phyloP scores from a whole-genome alignment of 2,113 vertebrate species.

The Piprites chloris region DNA sequence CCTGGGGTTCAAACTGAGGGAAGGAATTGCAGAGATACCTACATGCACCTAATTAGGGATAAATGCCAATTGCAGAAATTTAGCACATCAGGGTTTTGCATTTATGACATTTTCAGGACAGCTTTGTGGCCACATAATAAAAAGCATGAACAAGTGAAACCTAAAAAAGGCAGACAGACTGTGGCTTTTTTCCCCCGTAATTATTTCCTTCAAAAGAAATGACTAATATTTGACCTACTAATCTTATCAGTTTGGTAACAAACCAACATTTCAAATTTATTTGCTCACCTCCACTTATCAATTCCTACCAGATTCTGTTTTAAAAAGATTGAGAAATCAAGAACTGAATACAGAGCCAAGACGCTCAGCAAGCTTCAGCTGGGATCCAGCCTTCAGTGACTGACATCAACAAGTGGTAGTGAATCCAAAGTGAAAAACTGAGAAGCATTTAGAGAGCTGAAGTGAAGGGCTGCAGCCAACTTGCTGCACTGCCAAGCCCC shows the following conservation, averaged over 20 bases:
- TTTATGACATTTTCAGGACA: not conserved
- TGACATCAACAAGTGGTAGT: not conserved
- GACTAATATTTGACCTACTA: not conserved
- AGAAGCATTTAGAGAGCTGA: not conserved
- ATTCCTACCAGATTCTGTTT: not conserved
- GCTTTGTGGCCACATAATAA: not conserved
- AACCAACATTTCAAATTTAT: not conserved
- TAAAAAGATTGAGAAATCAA: not conserved
- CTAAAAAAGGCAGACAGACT: not conserved
- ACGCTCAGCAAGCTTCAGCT: not conserved
- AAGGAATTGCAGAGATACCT: not conserved
- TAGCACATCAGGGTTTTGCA: not conserved
- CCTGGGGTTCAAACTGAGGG: not conserved
- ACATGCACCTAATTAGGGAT: not conserved
- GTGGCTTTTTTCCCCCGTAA: fast-evolving
- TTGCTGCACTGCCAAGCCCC: not conserved
- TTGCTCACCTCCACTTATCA: not conserved
- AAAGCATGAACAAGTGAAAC: not conserved
- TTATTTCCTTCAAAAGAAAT: not conserved
- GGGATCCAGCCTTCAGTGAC: not conserved
- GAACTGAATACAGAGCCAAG: not conserved
- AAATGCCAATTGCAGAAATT: not conserved
- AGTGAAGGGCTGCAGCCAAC: not conserved
- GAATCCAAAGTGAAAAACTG: not conserved
- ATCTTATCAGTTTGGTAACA: not conserved